Percentiles rank a stretch among this genome's conserved stretches.
These are phyloP conservation scores for Meloe dianella DNA, from an alignment of 2,888 invertebrate genomes.

Conservation along the genomic window DNA sequence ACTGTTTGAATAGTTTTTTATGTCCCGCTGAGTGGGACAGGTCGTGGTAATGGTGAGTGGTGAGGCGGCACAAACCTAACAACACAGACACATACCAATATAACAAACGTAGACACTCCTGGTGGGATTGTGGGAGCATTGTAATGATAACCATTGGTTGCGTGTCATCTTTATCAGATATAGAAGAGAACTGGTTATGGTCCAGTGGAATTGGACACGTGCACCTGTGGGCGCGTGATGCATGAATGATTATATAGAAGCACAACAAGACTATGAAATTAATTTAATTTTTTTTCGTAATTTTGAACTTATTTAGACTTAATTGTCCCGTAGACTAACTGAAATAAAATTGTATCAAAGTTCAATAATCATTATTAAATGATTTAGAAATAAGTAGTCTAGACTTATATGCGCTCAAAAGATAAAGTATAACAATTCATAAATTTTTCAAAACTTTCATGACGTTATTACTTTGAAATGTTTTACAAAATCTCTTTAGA, in stretches of 20 bases:
- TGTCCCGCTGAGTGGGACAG: constrained; percentile 32
- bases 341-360: background rate
- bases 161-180: constrained; percentile 44
- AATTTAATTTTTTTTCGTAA: background rate
- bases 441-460: background rate
- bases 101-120: constrained; percentile 15
- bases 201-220: constrained; percentile 38
- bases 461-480: too few relatives aligned
- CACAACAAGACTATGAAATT: background rate
- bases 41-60: constrained; percentile 23
- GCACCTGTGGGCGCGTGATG: constrained; percentile 32
- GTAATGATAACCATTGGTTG: constrained; percentile 34
- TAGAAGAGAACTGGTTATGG: constrained; percentile 32
- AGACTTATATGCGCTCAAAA: background rate
- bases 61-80: constrained; percentile 26
- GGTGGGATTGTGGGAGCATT: constrained; percentile 30
- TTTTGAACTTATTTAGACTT: background rate
- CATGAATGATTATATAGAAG: constrained; percentile 6
- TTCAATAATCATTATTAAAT: background rate
- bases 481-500: background rate
- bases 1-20: constrained; percentile 33
- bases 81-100: constrained; percentile 17
- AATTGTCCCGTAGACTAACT: background rate
- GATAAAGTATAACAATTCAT: constrained; percentile 1
- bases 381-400: background rate